Evolutionary conservation across 2,888 invertebrate species (phyloP).

Genomic region (Eupithecia insigniata): DNA sequence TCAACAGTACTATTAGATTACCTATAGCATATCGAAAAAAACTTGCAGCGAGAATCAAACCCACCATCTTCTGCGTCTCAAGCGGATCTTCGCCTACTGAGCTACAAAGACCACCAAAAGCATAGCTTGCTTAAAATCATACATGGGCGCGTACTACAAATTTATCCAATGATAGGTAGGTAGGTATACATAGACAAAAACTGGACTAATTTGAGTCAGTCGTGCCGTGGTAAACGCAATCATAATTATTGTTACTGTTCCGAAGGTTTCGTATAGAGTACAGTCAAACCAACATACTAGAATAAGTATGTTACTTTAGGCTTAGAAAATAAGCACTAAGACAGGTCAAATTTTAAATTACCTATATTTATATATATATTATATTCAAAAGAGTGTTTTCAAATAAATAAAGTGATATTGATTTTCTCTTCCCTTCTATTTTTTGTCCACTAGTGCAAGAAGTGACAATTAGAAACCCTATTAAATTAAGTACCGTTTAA

Average conservation of each 20-base stretch:
- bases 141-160: too few relatives aligned
- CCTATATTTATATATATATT: too few relatives aligned
- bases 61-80: background rate
- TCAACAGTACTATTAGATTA: background rate
- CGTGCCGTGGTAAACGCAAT: slow-evolving; percentile 35
- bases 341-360: too few relatives aligned
- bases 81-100: background rate
- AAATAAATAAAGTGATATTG: too few relatives aligned
- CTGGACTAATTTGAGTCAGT: slow-evolving; percentile 31
- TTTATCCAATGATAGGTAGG: background rate
- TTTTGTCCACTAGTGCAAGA: too few relatives aligned
- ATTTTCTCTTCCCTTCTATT: too few relatives aligned
- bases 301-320: too few relatives aligned
- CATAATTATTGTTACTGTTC: slow-evolving; percentile 29
- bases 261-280: slow-evolving; percentile 37
- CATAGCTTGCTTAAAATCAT: background rate
- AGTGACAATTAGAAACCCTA: slow-evolving; percentile 2
- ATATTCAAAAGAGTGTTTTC: too few relatives aligned
- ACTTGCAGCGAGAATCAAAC: background rate
- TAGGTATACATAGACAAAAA: slow-evolving; percentile 28
- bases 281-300: background rate
- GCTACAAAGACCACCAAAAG: background rate
- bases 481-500: background rate
- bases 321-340: too few relatives aligned
- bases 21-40: background rate